phyloP scores from a whole-genome alignment of 2,888 invertebrate species.

The Luffia ferchaultella region DNA sequence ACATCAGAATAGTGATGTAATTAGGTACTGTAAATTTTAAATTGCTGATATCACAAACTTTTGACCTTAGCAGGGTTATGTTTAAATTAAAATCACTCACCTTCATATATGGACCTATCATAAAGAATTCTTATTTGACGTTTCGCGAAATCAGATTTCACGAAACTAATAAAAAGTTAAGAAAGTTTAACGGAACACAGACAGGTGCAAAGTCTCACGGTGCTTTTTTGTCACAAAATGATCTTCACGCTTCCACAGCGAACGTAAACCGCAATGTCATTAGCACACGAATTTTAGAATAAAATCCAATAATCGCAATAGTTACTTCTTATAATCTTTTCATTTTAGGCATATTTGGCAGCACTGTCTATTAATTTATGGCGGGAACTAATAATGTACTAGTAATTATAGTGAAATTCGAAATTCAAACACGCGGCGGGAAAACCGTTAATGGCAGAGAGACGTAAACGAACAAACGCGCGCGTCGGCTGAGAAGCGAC shows the following conservation, averaged over 20 bases:
- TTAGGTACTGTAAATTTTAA: too few relatives aligned
- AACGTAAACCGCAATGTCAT: constrained; percentile 36
- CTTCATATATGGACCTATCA: constrained; percentile 66
- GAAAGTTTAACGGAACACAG: constrained; percentile 17
- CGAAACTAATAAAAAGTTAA: constrained; percentile 31
- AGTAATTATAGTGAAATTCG: constrained; percentile 27
- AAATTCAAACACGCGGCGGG: constrained; percentile 43
- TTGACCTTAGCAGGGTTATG: too few relatives aligned
- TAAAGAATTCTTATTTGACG: constrained; percentile 51
- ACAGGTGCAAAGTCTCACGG: constrained; percentile 36
- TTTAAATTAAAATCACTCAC: constrained; percentile 44
- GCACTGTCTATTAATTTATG: constrained; percentile 17
- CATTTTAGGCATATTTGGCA: constrained; percentile 53
- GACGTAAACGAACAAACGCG: constrained; percentile 26
- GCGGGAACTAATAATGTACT: constrained; percentile 23
- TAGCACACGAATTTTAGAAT: constrained; percentile 34
- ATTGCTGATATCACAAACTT: too few relatives aligned
- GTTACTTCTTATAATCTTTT: constrained; percentile 40
- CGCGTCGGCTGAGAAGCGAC: constrained; percentile 50
- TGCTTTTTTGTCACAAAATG: constrained; percentile 50
- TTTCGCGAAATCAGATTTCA: constrained; percentile 58
- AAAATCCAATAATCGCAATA: too few relatives aligned
- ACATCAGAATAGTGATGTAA: too few relatives aligned
- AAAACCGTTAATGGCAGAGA: constrained; percentile 20
- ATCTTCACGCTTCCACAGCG: constrained; percentile 29